Evolutionary conservation across 2,113 vertebrate species (phyloP).

Genomic region (Cynopterus brachyotis): DNA sequence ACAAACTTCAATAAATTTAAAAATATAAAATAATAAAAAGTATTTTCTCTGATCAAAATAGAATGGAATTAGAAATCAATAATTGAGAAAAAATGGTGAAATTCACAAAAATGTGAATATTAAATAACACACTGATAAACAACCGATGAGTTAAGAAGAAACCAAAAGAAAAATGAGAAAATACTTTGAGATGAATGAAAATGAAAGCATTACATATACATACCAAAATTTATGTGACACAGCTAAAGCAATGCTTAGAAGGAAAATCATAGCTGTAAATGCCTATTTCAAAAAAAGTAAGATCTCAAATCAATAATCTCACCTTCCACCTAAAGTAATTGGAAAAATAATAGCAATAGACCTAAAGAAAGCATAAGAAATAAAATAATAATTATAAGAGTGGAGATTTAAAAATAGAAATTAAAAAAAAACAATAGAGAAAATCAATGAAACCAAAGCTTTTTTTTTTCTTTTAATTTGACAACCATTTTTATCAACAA

Average conservation of each 20-base stretch:
- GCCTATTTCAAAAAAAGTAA: neutral
- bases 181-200: neutral
- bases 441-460: neutral
- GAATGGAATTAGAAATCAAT: neutral
- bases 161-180: neutral
- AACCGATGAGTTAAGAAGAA: neutral
- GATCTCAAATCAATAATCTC: neutral
- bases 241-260: neutral
- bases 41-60: neutral
- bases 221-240: neutral
- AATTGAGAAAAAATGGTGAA: neutral
- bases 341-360: neutral
- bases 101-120: neutral
- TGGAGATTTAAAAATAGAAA: neutral
- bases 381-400: neutral
- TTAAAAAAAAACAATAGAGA: neutral
- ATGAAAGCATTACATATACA: neutral
- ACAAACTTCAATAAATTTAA: neutral
- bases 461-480: neutral
- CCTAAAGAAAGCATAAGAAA: neutral
- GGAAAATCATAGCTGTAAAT: neutral
- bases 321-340: neutral
- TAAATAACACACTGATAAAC: neutral
- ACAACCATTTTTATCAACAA: neutral
- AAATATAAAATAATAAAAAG: neutral